These are phyloP conservation scores for Emydocephalus ijimae DNA, from an alignment of 2,113 vertebrate species.

Conservation along the genomic window DNA sequence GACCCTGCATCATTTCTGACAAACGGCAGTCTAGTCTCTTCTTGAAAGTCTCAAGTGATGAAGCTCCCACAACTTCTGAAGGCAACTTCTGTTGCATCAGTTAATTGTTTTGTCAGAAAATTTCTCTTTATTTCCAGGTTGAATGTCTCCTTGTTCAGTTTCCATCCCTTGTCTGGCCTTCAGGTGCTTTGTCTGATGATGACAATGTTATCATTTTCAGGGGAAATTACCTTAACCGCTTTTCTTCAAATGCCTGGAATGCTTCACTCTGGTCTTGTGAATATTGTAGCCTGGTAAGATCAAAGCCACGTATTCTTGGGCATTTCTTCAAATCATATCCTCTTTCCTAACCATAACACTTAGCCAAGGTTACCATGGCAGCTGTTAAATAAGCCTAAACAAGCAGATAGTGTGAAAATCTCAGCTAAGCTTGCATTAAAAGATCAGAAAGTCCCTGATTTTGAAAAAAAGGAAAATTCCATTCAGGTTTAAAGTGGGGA, in stretches of 20 bases:
- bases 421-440: background rate
- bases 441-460: background rate
- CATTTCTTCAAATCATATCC: background rate
- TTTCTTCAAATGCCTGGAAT: background rate
- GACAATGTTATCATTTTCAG: background rate
- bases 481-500: background rate
- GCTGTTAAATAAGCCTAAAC: background rate
- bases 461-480: too few relatives aligned
- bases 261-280: background rate
- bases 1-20: too few relatives aligned
- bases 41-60: too few relatives aligned
- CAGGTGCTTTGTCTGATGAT: background rate
- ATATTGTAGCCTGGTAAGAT: background rate
- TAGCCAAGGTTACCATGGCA: conserved; percentile 9
- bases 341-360: conserved; percentile 6
- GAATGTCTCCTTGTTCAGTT: too few relatives aligned
- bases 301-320: background rate
- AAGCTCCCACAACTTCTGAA: too few relatives aligned
- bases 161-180: too few relatives aligned
- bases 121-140: too few relatives aligned
- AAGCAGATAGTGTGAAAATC: background rate
- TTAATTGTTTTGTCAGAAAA: too few relatives aligned
- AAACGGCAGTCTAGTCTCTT: too few relatives aligned
- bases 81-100: too few relatives aligned
- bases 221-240: background rate